These are phyloP conservation scores for Dryadula phaetusa DNA, from an alignment of 2,888 invertebrate genomes.

Conservation along the genomic window DNA sequence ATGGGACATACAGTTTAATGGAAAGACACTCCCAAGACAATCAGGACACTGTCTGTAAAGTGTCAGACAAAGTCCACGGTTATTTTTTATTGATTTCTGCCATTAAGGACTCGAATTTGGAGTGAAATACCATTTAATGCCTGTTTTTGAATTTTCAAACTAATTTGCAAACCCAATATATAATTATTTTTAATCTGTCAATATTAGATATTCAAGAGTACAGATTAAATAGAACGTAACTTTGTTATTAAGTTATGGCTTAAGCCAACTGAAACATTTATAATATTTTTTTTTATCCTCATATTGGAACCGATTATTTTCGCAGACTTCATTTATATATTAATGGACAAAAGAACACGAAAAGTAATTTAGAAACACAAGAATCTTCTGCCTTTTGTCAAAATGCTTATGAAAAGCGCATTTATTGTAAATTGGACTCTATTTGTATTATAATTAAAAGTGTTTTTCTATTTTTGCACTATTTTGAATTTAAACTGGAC, in stretches of 20 bases:
- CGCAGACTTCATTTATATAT: slow-evolving; percentile 4
- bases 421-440: neutral
- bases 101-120: too few relatives aligned
- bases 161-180: too few relatives aligned
- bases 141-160: too few relatives aligned
- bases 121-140: too few relatives aligned
- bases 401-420: slow-evolving; percentile 6
- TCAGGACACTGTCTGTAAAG: too few relatives aligned
- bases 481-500: slow-evolving; percentile 27
- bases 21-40: too few relatives aligned
- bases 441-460: neutral
- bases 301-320: neutral
- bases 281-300: neutral
- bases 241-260: too few relatives aligned
- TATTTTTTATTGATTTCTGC: too few relatives aligned
- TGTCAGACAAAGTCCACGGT: too few relatives aligned
- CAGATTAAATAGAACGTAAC: neutral
- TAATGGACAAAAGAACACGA: slow-evolving; percentile 3
- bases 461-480: neutral
- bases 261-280: too few relatives aligned
- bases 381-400: slow-evolving; percentile 17
- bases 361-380: slow-evolving; percentile 19
- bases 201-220: neutral
- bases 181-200: neutral
- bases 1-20: too few relatives aligned